Evolutionary conservation across 2,888 invertebrate species (phyloP).

Genomic region (Netelia inedita): DNA sequence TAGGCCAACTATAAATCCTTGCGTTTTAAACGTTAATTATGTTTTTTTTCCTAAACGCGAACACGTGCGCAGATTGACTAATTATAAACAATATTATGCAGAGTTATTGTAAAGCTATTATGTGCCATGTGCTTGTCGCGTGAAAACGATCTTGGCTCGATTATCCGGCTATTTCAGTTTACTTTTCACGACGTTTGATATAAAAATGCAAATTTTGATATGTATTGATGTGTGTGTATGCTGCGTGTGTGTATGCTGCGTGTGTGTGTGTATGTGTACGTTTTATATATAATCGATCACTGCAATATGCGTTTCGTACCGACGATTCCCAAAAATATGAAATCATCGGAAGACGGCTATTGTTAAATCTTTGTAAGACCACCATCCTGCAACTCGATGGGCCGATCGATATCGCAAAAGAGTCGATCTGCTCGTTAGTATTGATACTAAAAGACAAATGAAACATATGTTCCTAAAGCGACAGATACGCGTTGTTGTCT

Average conservation of each 20-base stretch:
- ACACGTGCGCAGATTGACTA: conserved; percentile 22
- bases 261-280: conserved; percentile 20
- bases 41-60: conserved; percentile 26
- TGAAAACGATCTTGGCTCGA: conserved; percentile 46
- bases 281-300: neutral
- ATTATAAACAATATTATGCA: conserved; percentile 22
- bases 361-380: neutral
- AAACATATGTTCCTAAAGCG: conserved; percentile 41
- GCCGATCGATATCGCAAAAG: neutral
- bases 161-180: conserved; percentile 46
- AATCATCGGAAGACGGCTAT: neutral
- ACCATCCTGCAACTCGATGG: neutral
- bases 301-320: conserved; percentile 8
- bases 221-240: conserved; percentile 32
- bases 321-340: conserved; percentile 43
- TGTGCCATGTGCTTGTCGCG: neutral
- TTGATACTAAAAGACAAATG: conserved; percentile 31
- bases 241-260: conserved; percentile 22
- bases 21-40: conserved; percentile 42
- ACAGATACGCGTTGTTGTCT: conserved; percentile 42
- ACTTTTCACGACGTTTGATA: conserved; percentile 46
- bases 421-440: conserved; percentile 31
- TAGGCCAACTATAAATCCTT: conserved; percentile 57
- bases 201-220: conserved; percentile 17
- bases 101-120: conserved; percentile 21